Base-by-base conservation (phyloP, 2,113 vertebrate species). In the Athene noctua region DNA sequence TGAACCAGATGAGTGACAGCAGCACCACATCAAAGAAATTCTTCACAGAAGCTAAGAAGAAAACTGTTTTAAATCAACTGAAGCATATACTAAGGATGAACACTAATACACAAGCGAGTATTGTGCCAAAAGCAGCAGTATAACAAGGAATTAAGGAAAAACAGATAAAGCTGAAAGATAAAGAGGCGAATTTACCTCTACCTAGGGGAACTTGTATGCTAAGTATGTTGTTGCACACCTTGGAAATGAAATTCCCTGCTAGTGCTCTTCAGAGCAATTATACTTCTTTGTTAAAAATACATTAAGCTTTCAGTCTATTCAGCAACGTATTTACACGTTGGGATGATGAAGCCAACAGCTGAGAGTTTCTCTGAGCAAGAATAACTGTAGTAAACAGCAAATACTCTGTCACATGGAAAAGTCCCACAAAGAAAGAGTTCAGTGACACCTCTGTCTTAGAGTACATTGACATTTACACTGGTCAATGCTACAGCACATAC, bases 21-120 rank as follows among this genome's bases (percentile, higher is more conserved):
- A 88, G 42, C 22, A 75, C 25, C 21, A 75, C 70, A 79, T 92
- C 58, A 73, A 82, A 94, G 62, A 83, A 90, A 92, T 86, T 75
- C 40, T 92, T 91, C 72, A 80, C 67, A 83, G 88, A 80, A 90
- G 52, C 66, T 63, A 59, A 80, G 54, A 86, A 81, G 51, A 82
- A 94, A 86, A 90, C 18, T 57, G 34, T 34, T 73, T 94, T 80
- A 80, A 80, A 86, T 65, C 75, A 83, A 65, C 4, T 47, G 40
- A 86, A 72, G 49, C 62, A 36, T 46, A 36, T 17, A 30, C 23
- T 52, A n/a, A 73, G 88, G 75, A 86, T 23, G 34, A 88, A 73
- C 1, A 2, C 36, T 40, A 51, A 32, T 67, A 80, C 36, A 68
- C 22, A 72, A 75, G 3, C 51, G 78, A 92, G 73, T 14, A 44